A percentile compares a stretch with the other conserved stretches of the same genome.
Evolutionary conservation across 2,797 vertebrate species (phyloP).

Genomic region (Tokudaia muenninki): DNA sequence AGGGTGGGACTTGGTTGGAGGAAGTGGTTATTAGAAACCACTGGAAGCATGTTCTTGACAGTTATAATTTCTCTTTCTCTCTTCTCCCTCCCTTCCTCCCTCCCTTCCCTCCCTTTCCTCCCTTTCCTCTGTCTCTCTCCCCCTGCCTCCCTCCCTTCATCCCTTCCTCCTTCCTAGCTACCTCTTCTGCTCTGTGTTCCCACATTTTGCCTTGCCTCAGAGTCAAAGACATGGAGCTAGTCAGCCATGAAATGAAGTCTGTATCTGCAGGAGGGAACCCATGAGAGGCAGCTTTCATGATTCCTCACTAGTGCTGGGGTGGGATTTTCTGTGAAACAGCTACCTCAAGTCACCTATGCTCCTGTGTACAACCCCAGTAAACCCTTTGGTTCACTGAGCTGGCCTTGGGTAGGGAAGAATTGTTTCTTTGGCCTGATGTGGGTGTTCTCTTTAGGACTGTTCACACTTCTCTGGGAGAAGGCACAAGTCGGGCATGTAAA

Average conservation of each 20-base stretch:
- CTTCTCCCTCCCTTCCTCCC: no score
- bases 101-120: accelerated
- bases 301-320: neutral
- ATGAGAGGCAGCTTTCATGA: neutral
- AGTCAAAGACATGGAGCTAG: neutral
- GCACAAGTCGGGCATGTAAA: neutral
- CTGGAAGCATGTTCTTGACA: neutral
- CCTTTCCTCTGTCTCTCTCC: no score
- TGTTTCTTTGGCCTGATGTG: neutral
- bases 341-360: no score
- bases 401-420: neutral
- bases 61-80: no score
- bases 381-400: neutral
- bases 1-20: neutral
- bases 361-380: no score
- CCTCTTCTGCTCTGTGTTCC: neutral
- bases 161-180: neutral
- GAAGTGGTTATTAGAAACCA: neutral
- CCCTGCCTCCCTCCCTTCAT: no score
- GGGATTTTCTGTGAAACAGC: neutral
- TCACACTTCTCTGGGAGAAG: neutral
- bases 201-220: neutral
- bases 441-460: neutral
- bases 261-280: no score
- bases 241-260: neutral